These are phyloP conservation scores for Amphiura filiformis DNA, from an alignment of 35 echinoderm and acorn worm species.

Conservation along the genomic window DNA sequence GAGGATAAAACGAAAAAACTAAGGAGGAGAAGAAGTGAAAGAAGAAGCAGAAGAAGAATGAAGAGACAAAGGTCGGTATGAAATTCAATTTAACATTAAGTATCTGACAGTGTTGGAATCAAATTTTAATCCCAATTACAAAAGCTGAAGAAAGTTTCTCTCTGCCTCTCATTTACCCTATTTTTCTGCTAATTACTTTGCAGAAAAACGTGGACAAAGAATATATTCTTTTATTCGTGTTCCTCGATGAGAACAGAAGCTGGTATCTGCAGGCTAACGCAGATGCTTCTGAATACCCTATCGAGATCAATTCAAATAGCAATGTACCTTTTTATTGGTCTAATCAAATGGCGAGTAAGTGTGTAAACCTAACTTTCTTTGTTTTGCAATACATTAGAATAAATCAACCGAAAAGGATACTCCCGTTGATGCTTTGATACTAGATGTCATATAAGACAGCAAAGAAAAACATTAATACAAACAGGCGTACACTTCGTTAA, in stretches of 20 bases:
- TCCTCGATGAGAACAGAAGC: slow-evolving; percentile 49
- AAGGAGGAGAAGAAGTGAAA: no score
- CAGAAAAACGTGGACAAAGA: slow-evolving; percentile 55
- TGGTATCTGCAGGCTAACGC: slow-evolving; percentile 57
- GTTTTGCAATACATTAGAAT: neutral
- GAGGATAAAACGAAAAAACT: no score
- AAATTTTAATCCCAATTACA: slow-evolving; percentile 25
- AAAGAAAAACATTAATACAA: neutral
- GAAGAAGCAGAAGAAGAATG: no score
- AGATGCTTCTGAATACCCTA: neutral
- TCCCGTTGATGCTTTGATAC: neutral
- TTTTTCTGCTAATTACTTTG: neutral
- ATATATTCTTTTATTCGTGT: slow-evolving; percentile 27
- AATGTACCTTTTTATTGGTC: neutral
- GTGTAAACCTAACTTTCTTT: no score
- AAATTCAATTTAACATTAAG: no score
- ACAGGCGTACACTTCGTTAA: neutral
- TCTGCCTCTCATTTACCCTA: slow-evolving; percentile 21
- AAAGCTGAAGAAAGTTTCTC: slow-evolving; percentile 48
- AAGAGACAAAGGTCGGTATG: no score
- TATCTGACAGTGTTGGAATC: neutral
- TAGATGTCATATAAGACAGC: no score
- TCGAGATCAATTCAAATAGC: no score
- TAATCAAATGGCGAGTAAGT: neutral
- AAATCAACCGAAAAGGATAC: neutral